Base-by-base conservation (phyloP, 2,113 vertebrate species). In the Axis porcinus region DNA sequence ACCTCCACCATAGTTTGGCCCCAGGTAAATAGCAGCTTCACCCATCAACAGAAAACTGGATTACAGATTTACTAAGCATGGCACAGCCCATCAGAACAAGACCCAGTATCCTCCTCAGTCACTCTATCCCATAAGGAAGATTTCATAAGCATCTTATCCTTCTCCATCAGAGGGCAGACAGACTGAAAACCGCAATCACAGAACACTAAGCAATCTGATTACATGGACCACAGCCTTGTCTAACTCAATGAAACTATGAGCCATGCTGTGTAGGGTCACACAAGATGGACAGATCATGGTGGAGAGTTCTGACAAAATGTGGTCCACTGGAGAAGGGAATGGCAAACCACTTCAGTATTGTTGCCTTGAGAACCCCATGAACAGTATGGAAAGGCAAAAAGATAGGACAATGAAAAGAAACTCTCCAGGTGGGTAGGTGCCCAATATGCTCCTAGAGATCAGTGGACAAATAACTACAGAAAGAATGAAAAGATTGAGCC, bases 81-180 rank as follows among this genome's bases (percentile, higher is more conserved):
- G 62, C 15, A 7, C 0, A 0, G 1, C 16, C 33, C 16, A 19
- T n/a, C 4, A 36, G 8, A 67, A 67, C 17, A 67, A 67, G 64
- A 36, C 17, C 8, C 17, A 67, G 4, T 67, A 36, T 67, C 2
- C 33, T 4, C 9, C 4, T 11, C 19, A 17, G 33, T 67, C n/a
- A 21, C 7, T n/a, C 33, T n/a, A 17, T 67, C 16, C 62, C 64
- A 67, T 21, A n/a, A 36, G 17, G 33, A 36, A 5, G 64, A 17
- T 67, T 67, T 36, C 64, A 21, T 36, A 67, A 67, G 33, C 17
- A 9, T 67, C 33, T 36, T 36, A 67, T 67, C 33, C 33, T 67
- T n/a, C 64, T n/a, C 64, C 17, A 5, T 67, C 33, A 67, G 64
- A 67, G 16, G 64, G 64, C 17, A 36, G 33, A 36, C 33, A 36